Evolutionary conservation across 2,113 vertebrate species (phyloP), one percentile per base, ranked within the genome.

Genomic region (Equus przewalskii): DNA sequence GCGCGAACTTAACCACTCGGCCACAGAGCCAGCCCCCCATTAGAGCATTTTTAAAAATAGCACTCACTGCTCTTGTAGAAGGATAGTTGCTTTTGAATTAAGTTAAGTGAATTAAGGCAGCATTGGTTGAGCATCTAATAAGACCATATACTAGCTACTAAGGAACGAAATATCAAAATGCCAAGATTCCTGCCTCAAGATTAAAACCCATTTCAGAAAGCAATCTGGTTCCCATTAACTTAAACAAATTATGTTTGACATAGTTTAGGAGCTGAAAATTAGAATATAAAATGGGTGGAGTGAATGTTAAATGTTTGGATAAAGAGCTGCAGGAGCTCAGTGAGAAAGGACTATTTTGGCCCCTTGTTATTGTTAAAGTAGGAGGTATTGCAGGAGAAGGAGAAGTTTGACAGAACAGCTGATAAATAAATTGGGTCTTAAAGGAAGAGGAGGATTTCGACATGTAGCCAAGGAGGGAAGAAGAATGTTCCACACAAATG

Each of bases 231-330:
- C 14, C 82, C 28, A 58, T 30, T 93, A 58, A 62, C 36, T 73
- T 91, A 83, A 96, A 80, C 72, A 58, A 81, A 96, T 80, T 89
- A 24, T 79, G 44, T 81, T 78, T 96, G 78, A 73, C 36, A 33
- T 65, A 88, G 30, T 26, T 67, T 72, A 56, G 26, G 15, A 14
- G 15, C 19, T 54, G 65, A 75, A 92, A 88, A 80, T 58, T 56
- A 7, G 67, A 94, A 81, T 78, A 85, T 44, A 75, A 72, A 54
- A 21, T n/a, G 19, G 10, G 12, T 46, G 5, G 21, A 83, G 14
- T 64, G 46, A 26, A 73, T 60, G 30, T 15, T 49, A 28, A 51
- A 75, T 8, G 28, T 64, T 46, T 78, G 44, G 15, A 7, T 64
- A 18, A 88, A 93, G 28, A 56, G 11, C 36, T 67, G 18, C 0